Conservation (phyloP, 2,797 vertebrate species). For the Tadarida brasiliensis region DNA sequence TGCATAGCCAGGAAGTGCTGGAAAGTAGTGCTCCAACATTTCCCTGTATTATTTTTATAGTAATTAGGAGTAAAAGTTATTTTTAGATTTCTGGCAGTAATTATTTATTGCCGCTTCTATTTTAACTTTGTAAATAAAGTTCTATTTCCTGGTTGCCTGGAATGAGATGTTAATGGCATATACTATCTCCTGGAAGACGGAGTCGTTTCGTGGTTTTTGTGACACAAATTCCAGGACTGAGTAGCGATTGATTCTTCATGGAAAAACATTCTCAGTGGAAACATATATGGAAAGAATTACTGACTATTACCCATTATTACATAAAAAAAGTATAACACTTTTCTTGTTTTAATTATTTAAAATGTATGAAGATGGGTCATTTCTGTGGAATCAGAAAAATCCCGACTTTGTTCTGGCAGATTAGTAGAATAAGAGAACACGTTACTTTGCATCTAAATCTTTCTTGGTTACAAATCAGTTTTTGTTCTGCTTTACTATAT, state of each 20-base stretch:
- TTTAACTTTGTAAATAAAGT: conserved; percentile 73
- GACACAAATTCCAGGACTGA: conserved; percentile 50
- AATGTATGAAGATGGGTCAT: conserved; percentile 43
- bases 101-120: conserved; percentile 80
- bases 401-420: neutral
- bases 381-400: conserved; percentile 49
- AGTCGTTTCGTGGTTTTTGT: conserved; percentile 49
- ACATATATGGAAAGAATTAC: conserved; percentile 34
- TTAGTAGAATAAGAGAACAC: neutral
- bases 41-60: conserved; percentile 62
- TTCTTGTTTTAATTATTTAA: conserved; percentile 62
- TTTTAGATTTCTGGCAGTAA: conserved; percentile 81
- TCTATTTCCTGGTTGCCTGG: conserved; percentile 68
- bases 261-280: conserved; percentile 20
- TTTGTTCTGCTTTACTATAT: neutral
- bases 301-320: conserved; percentile 39
- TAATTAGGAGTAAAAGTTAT: conserved; percentile 77
- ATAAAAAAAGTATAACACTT: neutral
- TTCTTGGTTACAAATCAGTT: conserved; percentile 8
- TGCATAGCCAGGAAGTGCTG: conserved; percentile 80
- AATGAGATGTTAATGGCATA: conserved; percentile 56
- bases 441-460: conserved; percentile 33
- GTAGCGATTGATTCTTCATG: conserved; percentile 59
- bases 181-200: conserved; percentile 55
- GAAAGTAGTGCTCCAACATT: conserved; percentile 75